These are phyloP conservation scores for Cyprinodon variegatus DNA, from an alignment of 2,113 vertebrate species.

Conservation along the genomic window DNA sequence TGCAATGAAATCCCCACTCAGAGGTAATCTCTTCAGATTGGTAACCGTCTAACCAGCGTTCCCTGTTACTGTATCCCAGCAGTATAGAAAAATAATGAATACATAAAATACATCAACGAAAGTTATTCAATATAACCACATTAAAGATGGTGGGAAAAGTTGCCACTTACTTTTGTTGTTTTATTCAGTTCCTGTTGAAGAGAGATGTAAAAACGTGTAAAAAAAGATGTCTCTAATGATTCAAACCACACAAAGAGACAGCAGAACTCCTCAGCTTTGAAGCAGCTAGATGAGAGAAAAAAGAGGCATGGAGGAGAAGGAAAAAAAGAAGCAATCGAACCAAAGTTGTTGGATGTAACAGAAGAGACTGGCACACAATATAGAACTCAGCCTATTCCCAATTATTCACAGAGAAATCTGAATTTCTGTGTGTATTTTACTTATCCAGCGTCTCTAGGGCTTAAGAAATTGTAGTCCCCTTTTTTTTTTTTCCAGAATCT, in stretches of 20 bases:
- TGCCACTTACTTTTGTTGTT: neutral
- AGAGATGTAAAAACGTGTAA: neutral
- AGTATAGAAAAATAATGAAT: neutral
- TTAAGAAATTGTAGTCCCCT: too few relatives aligned
- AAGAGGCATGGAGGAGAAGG: neutral
- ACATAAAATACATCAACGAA: neutral
- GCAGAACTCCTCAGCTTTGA: slow-evolving; percentile 27
- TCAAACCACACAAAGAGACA: slow-evolving; percentile 24
- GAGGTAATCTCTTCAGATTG: slow-evolving; percentile 79
- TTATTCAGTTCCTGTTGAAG: slow-evolving; percentile 33
- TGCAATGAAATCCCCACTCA: slow-evolving; percentile 96
- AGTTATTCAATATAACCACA: neutral
- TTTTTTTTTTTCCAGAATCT: neutral
- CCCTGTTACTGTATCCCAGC: neutral
- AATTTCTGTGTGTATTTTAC: neutral
- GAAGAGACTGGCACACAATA: neutral
- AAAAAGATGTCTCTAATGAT: slow-evolving; percentile 13
- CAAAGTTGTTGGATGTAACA: neutral
- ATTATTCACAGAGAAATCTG: neutral
- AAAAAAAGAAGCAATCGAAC: slow-evolving; percentile 19
- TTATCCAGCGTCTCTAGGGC: neutral
- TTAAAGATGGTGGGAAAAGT: neutral
- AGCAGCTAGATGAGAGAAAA: slow-evolving; percentile 1
- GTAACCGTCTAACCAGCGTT: neutral
- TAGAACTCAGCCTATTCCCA: neutral